Base-by-base conservation (phyloP, 2,888 invertebrate species). In the Andrena hattorfiana region DNA sequence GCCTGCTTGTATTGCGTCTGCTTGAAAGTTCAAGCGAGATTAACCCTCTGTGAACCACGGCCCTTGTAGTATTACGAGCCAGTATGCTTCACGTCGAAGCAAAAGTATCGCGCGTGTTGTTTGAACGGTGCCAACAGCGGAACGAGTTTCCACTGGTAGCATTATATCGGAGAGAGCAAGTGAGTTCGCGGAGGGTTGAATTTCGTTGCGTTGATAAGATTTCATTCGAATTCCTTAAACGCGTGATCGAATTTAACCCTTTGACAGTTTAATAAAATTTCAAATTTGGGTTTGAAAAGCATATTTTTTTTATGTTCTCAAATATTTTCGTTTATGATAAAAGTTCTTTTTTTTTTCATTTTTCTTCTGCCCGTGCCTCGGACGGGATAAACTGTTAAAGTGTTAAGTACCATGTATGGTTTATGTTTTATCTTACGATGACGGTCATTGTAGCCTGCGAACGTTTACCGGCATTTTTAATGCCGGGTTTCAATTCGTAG, bases 1-100 rank as follows among this genome's bases (percentile, higher is more conserved):
- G 82, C 72, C 62, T 74, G 67, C 59, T 72, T 75, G 70, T 74
- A 35, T 74, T 20, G 62, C 66, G 77, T 67, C 66, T 67, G 59
- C 67, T 78, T 74, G 64, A 71, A n/a, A 23, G 48, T 71, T 48
- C 81, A 68, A 71, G 63, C 35, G 54, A 71, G 51, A 59, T 74
- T 60, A 63, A 75, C 49, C 67, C 71, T 83, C 77, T 56, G 23
- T 60, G 71, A 72, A 77, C 63, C 54, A 16, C 62, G 30, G 2
- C 20, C 26, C 42, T 4, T 1, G 3, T 32, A 69, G 71, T 80
- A 80, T 80, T 80, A 67, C 0, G 0, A 32, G 62, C 63, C 80
- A 62, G 80, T 81, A 64, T 81, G 7, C 26, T 60, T 26, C 64
- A 42, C 20, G 4, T 26, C 20, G 6, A 13, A 1, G 1, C 6